A percentile compares a stretch with the other conserved stretches of the same genome.
Conservation (phyloP, 2,113 vertebrate species). For the Columbina picui region DNA sequence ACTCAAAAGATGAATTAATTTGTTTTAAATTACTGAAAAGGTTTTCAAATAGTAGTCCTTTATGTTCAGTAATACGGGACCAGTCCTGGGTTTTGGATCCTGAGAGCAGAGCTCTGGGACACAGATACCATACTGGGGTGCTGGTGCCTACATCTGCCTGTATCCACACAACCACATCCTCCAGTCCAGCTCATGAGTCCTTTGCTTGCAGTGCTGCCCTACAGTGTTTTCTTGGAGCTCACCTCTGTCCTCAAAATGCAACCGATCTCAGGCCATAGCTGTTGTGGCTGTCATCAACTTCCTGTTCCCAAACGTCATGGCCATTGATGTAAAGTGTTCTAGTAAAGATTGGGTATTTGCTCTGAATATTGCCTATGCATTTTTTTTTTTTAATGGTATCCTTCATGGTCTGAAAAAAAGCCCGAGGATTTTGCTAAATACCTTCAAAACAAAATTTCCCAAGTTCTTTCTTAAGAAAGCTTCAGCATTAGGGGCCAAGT, state of each 20-base stretch:
- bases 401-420: not conserved
- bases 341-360: not conserved
- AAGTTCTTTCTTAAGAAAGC: not conserved
- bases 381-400: not conserved
- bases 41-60: not conserved
- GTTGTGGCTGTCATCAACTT: not conserved
- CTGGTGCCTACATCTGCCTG: not conserved
- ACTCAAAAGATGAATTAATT: not conserved
- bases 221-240: not conserved
- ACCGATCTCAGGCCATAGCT: not conserved
- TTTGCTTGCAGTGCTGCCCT: not conserved
- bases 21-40: not conserved
- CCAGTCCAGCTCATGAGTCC: fast-evolving
- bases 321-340: not conserved
- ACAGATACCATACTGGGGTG: not conserved
- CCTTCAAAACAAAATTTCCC: not conserved
- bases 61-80: not conserved
- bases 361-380: not conserved
- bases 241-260: not conserved
- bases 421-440: not conserved
- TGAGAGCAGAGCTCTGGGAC: not conserved
- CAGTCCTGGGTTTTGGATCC: not conserved
- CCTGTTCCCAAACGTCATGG: not conserved
- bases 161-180: not conserved
- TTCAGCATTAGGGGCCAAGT: not conserved